phyloP scores from a whole-genome alignment of 2,797 vertebrate species.

The Toxotes lorentzi region DNA sequence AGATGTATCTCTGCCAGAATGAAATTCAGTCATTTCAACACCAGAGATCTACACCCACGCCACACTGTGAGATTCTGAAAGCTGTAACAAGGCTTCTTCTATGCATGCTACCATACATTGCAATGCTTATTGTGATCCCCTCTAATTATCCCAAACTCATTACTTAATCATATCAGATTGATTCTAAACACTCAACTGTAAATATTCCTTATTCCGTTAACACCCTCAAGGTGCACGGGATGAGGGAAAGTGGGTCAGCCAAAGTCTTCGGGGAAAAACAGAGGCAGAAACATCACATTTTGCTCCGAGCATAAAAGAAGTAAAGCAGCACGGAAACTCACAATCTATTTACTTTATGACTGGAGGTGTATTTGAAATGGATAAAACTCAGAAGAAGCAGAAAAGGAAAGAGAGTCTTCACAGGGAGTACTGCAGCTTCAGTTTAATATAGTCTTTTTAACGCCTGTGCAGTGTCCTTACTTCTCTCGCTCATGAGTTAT shows the following conservation, averaged over 20 bases:
- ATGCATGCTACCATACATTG: not conserved
- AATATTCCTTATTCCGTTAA: constrained; percentile 68
- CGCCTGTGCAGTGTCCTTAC: constrained; percentile 10
- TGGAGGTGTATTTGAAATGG: constrained; percentile 73
- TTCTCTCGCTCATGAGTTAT: constrained; percentile 19
- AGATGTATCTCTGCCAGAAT: not conserved
- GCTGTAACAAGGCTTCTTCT: not conserved
- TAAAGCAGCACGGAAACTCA: constrained; percentile 66
- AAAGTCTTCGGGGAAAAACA: constrained; percentile 73
- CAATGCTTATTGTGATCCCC: constrained; percentile 44
- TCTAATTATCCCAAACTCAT: constrained; percentile 79
- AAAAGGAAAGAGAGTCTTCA: constrained; percentile 39
- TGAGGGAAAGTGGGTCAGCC: constrained; percentile 83
- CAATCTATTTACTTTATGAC: constrained; percentile 80
- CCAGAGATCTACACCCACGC: not conserved
- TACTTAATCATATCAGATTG: constrained; percentile 79
- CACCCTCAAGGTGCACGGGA: constrained; percentile 70
- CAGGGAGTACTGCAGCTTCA: constrained; percentile 40
- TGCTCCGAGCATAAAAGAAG: constrained; percentile 74
- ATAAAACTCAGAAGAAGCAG: constrained; percentile 52
- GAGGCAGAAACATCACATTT: constrained; percentile 73
- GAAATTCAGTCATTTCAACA: not conserved
- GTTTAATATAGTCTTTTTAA: constrained; percentile 38
- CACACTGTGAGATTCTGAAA: not conserved
- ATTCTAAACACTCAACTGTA: constrained; percentile 73